Base-by-base conservation (phyloP, 1,140 invertebrate genomes). In the Vanessa atalanta region DNA sequence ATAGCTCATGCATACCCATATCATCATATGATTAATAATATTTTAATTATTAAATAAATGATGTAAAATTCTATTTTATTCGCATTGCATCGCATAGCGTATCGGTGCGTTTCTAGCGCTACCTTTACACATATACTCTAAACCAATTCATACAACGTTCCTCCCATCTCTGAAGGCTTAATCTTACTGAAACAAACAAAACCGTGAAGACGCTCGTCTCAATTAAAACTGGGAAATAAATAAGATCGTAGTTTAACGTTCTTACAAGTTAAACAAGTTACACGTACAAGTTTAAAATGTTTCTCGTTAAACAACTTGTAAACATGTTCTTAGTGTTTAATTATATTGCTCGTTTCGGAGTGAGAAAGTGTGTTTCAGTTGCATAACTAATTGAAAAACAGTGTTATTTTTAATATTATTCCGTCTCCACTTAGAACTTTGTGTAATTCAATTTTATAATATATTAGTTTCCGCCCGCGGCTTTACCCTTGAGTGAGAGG, bases 211-310 rank as follows among this genome's bases (percentile, higher is more conserved):
- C 20, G 43, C 51, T 26, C 16, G 48, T 70, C 72, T 77, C 76
- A 77, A 74, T 77, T 77, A 77, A 68, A 77, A 55, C 55, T 57
- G 65, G 53, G 51, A 73, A 50, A 77, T 77, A 77, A 77, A 77
- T 73, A 73, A 73, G 76, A 73, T 77, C 70, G 72, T 71, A 64
- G 20, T 63, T 70, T 65, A 77, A 73, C 65, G 53, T 50, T 65
- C 43, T 71, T 77, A 73, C 53, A 74, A 73, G 48, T 77, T 77
- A 73, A 74, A 67, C 57, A 60, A 71, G 51, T 71, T 70, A 50
- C 65, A 26, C 47, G 61, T 31, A 51, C 60, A 31, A 57, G 66
- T 55, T 72, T 60, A 72, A 72, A 72, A 66, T 57, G 63, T 53
- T 47, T 73, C 72, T 70, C 57, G 61, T 70, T 63, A 63, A 47